These are phyloP conservation scores for Harpagus bidentatus DNA, from an alignment of 2,113 vertebrate species.

Conservation along the genomic window DNA sequence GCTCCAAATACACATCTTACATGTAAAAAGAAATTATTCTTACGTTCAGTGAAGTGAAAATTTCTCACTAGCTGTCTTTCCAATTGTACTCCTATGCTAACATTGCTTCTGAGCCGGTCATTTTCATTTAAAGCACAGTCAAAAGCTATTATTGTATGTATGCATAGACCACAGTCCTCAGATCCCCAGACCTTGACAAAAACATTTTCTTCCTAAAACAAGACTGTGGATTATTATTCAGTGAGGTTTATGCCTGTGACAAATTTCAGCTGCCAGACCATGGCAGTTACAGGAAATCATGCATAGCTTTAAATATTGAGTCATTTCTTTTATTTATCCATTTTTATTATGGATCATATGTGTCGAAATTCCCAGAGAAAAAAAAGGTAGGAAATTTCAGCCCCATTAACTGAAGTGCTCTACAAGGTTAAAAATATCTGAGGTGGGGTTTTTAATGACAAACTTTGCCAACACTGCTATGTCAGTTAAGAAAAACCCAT, in stretches of 20 bases:
- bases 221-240: not conserved
- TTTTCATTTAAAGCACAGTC: not conserved
- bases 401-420: not conserved
- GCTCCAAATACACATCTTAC: not conserved
- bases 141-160: not conserved
- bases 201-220: not conserved
- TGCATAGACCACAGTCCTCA: not conserved
- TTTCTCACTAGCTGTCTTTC: not conserved
- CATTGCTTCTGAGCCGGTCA: fast-evolving
- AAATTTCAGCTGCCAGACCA: not conserved
- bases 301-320: not conserved
- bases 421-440: not conserved
- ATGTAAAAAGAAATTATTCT: not conserved
- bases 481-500: not conserved
- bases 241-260: not conserved
- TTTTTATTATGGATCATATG: not conserved
- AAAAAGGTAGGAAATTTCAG: not conserved
- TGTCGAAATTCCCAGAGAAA: not conserved
- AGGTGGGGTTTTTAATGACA: not conserved
- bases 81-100: not conserved
- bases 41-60: not conserved
- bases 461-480: not conserved
- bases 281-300: not conserved
- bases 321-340: not conserved
- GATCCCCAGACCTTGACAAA: not conserved